phyloP scores from a whole-genome alignment of 2,888 invertebrate genomes.

The Cheilosia grossa region DNA sequence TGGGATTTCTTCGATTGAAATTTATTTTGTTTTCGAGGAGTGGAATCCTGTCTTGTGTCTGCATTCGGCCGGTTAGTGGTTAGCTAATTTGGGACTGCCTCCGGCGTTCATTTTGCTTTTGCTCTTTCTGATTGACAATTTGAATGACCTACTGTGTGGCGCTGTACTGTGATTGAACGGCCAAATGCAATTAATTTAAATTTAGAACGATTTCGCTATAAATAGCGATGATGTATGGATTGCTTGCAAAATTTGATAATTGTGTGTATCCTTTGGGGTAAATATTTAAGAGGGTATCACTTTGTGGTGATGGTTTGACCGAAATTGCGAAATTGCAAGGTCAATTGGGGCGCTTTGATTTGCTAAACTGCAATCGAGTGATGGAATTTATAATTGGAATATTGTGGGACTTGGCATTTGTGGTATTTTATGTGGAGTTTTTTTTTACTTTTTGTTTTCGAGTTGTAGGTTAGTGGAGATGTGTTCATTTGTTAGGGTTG shows the following conservation, averaged over 20 bases:
- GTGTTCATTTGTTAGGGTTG: too few relatives aligned
- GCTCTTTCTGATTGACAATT: slow-evolving; percentile 69
- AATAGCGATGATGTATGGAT: slow-evolving; percentile 70
- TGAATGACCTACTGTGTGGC: slow-evolving; percentile 61
- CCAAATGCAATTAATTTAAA: slow-evolving; percentile 67
- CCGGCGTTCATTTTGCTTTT: background rate
- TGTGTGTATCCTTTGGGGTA: slow-evolving; percentile 47
- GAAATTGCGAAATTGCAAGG: slow-evolving; percentile 31
- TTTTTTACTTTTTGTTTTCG: too few relatives aligned
- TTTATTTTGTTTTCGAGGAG: slow-evolving; percentile 45
- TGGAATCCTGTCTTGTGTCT: slow-evolving; percentile 21
- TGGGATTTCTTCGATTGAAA: slow-evolving; percentile 52
- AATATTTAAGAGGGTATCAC: slow-evolving; percentile 5
- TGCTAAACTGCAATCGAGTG: slow-evolving; percentile 3
- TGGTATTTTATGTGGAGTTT: too few relatives aligned
- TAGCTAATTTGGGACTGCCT: background rate
- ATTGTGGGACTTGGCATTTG: background rate
- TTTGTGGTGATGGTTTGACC: slow-evolving; percentile 4
- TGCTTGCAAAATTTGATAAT: slow-evolving; percentile 34
- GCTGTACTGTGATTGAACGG: slow-evolving; percentile 38
- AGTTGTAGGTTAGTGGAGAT: too few relatives aligned
- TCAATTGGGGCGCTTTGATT: slow-evolving; percentile 37
- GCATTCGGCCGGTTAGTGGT: background rate
- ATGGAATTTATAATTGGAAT: background rate
- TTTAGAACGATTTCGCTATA: slow-evolving; percentile 57